Percentiles rank a stretch among this genome's conserved stretches.
Evolutionary conservation across 2,113 vertebrate species (phyloP).

Genomic region (Heloderma charlesbogerti): DNA sequence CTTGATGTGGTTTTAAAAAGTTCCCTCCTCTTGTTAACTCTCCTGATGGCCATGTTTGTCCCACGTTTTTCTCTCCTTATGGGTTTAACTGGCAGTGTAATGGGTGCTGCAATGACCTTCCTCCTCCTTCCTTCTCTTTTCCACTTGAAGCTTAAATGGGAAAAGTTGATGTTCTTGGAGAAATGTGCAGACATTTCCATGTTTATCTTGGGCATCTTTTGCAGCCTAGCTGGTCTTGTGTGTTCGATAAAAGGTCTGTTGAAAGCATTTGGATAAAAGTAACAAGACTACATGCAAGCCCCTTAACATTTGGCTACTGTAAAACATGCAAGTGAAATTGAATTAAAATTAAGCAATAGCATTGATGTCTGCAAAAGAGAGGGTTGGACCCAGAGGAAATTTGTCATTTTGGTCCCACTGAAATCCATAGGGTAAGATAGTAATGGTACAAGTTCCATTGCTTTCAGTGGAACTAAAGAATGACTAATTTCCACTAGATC

Average conservation of each 20-base stretch:
- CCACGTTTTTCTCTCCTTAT: conserved; percentile 83
- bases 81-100: conserved; percentile 83
- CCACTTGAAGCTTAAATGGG: conserved; percentile 82
- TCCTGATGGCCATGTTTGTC: conserved; percentile 79
- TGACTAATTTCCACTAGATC: background rate
- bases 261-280: conserved; percentile 60
- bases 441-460: background rate
- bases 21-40: conserved; percentile 77
- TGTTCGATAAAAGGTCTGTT: conserved; percentile 81
- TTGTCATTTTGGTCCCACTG: background rate
- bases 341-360: background rate
- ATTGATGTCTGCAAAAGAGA: background rate
- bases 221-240: conserved; percentile 78
- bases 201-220: conserved; percentile 80
- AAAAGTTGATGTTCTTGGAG: conserved; percentile 66
- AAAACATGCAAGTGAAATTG: background rate
- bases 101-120: conserved; percentile 81
- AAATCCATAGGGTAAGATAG: background rate
- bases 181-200: conserved; percentile 77
- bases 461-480: background rate
- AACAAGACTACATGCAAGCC: conserved; percentile 18
- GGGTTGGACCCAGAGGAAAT: background rate
- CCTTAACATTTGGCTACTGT: background rate
- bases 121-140: conserved; percentile 84
- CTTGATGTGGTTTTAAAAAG: conserved; percentile 69